Conservation (phyloP, 2,797 vertebrate genomes). For the Vespertilio murinus region DNA sequence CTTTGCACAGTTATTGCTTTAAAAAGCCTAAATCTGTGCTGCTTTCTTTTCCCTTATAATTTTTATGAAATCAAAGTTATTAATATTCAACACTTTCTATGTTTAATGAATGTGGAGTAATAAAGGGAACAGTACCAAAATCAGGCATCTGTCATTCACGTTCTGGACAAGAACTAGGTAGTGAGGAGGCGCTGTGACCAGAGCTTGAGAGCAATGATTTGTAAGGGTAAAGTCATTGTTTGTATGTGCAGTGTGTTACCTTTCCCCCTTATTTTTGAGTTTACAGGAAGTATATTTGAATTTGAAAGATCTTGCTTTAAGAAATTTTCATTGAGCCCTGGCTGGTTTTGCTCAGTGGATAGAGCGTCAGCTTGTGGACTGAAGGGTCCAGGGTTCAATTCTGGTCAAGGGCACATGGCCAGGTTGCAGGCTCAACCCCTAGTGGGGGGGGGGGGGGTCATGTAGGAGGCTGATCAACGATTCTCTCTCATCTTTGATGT, state of each 20-base stretch:
- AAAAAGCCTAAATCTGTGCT: constrained; percentile 7
- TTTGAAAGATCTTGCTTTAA: constrained; percentile 34
- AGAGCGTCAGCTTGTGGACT: background rate
- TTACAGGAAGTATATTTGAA: background rate
- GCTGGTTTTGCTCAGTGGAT: background rate
- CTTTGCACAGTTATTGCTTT: background rate
- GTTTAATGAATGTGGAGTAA: background rate
- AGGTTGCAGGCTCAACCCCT: too few species aligned
- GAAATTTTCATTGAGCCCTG: background rate
- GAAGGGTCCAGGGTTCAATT: too few species aligned
- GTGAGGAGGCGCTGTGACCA: background rate
- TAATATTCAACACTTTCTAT: constrained; percentile 13
- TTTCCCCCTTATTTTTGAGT: background rate
- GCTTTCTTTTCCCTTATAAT: background rate
- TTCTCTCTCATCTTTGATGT: too few species aligned
- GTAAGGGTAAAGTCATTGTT: background rate
- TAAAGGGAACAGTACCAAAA: background rate
- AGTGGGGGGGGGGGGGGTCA: too few species aligned
- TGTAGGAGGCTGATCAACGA: too few species aligned
- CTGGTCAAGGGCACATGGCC: too few species aligned
- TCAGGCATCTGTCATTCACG: background rate
- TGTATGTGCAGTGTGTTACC: background rate
- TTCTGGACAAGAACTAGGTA: background rate
- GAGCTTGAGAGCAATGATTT: background rate
- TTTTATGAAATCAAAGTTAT: constrained; percentile 40